A percentile compares a stretch with the other conserved stretches of the same genome.
Conservation (phyloP, 2,113 vertebrate species). For the Oryzias javanicus region DNA sequence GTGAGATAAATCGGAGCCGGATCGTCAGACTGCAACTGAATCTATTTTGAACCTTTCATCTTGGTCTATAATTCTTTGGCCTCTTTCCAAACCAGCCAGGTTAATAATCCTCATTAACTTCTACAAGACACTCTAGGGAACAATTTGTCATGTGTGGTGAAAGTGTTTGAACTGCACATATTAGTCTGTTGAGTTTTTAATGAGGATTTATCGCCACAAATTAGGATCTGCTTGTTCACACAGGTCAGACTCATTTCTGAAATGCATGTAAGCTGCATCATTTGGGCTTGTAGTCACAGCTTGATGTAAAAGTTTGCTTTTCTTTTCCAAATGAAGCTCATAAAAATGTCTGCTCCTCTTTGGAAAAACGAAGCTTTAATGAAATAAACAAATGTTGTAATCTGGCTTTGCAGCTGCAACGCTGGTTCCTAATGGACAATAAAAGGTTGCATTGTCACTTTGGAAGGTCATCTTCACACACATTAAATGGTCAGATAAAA, state of each 20-base stretch:
- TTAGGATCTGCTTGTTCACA: conserved; percentile 10
- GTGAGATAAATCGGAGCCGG: conserved; percentile 27
- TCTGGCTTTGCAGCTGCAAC: not conserved
- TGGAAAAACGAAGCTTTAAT: too few relatives aligned
- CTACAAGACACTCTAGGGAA: conserved; percentile 35
- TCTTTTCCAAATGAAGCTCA: too few relatives aligned
- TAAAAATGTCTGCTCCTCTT: too few relatives aligned
- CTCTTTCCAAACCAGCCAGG: conserved; percentile 29
- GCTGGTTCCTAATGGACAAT: conserved; percentile 19
- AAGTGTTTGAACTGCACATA: conserved; percentile 3
- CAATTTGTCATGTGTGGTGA: conserved; percentile 35
- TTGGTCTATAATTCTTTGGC: conserved; percentile 1
- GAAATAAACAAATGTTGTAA: not conserved
- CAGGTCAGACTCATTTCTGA: not conserved
- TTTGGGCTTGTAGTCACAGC: not conserved
- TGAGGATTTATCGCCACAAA: conserved; percentile 16
- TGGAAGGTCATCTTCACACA: conserved; percentile 38
- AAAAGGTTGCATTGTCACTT: conserved; percentile 15
- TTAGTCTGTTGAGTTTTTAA: conserved; percentile 12
- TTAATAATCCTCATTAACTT: conserved; percentile 56
- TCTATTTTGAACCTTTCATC: conserved; percentile 20
- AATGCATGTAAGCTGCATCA: conserved; percentile 3
- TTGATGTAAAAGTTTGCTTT: not conserved
- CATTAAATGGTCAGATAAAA: conserved; percentile 17
- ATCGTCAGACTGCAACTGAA: conserved; percentile 14